Conservation (phyloP, 1,140 invertebrate genomes). For the Pseudobourletiella spinata region DNA sequence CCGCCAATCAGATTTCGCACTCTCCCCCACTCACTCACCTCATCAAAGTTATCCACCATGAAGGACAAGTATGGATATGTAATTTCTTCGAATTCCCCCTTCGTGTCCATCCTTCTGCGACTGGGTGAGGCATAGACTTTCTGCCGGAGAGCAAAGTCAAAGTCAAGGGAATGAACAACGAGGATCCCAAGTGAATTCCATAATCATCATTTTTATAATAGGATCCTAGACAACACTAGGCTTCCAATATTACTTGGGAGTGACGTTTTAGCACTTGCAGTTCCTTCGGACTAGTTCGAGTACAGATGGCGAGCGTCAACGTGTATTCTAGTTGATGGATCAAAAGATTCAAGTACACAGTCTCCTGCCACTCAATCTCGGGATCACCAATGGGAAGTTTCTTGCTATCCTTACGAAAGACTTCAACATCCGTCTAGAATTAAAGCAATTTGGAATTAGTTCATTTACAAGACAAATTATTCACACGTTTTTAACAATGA, state of each 20-base stretch:
- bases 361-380: slow-evolving; percentile 98
- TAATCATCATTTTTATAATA: no score
- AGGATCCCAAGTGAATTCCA: no score
- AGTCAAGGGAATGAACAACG: no score
- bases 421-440: slow-evolving; percentile 77
- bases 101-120: slow-evolving; percentile 90
- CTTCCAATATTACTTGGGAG: slow-evolving; percentile 63
- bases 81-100: slow-evolving; percentile 96
- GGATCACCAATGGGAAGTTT: slow-evolving; percentile 90
- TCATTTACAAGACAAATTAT: no score
- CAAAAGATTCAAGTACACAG: slow-evolving; percentile 95
- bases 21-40: no score
- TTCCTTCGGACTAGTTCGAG: slow-evolving; percentile 91
- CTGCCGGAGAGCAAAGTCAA: slow-evolving; percentile 40
- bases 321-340: slow-evolving; percentile 98
- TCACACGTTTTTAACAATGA: no score
- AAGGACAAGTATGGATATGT: slow-evolving; percentile 98
- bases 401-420: slow-evolving; percentile 92
- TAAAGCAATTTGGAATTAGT: slow-evolving; percentile 26
- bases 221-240: not conserved
- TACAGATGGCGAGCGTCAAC: slow-evolving; percentile 93
- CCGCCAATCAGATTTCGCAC: no score
- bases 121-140: slow-evolving; percentile 94
- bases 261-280: slow-evolving; percentile 87
- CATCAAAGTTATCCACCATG: slow-evolving; percentile 98